Evolutionary conservation across 2,113 vertebrate species (phyloP).

Genomic region (Gulo gulo): DNA sequence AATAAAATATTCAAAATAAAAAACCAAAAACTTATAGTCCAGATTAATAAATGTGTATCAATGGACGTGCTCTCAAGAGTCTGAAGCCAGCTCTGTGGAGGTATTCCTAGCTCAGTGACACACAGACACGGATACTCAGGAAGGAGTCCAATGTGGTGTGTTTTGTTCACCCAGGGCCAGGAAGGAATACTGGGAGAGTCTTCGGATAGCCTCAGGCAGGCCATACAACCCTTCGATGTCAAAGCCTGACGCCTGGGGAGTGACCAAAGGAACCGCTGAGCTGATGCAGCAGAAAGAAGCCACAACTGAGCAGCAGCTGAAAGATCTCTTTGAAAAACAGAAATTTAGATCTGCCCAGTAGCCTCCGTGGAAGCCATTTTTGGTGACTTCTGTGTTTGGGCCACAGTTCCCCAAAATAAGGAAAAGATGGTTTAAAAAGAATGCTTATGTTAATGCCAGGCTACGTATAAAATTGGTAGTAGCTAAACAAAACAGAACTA

Average conservation of each 20-base stretch:
- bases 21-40: background rate
- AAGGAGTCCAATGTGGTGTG: background rate
- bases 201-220: constrained; percentile 93
- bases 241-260: constrained; percentile 92
- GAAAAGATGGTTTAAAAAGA: background rate
- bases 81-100: background rate
- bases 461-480: background rate
- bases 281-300: constrained; percentile 97
- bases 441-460: background rate
- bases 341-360: constrained; percentile 74
- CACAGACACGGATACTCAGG: background rate
- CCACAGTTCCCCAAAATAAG: background rate
- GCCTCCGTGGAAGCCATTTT: background rate
- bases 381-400: background rate
- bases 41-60: background rate
- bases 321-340: constrained; percentile 89
- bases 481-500: background rate
- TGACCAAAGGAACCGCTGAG: constrained; percentile 93
- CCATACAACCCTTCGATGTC: constrained; percentile 92
- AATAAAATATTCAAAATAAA: background rate
- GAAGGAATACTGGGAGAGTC: constrained; percentile 95
- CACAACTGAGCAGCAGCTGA: constrained; percentile 91
- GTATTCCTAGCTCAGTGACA: background rate
- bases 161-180: constrained; percentile 87
- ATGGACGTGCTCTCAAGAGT: background rate